These are phyloP conservation scores for Eugnorisma glareosa DNA, from an alignment of 2,888 invertebrate genomes.

Conservation along the genomic window DNA sequence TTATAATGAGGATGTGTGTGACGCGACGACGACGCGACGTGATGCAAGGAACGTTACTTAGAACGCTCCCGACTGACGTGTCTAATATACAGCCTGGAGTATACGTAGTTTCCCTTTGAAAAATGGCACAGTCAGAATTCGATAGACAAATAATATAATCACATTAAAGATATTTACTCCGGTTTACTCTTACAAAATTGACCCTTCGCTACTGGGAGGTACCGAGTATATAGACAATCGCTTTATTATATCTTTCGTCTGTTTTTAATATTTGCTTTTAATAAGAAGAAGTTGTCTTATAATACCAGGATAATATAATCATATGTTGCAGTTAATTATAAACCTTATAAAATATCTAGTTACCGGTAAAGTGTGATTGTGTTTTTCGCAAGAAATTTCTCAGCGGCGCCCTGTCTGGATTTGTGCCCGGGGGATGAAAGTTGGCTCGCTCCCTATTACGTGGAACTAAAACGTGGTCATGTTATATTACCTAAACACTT, in stretches of 20 bases:
- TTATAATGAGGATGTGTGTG: conserved; percentile 42
- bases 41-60: conserved; percentile 32
- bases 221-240: neutral
- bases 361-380: neutral
- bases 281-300: neutral
- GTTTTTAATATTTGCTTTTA: neutral
- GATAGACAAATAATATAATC: too few relatives aligned
- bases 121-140: too few relatives aligned
- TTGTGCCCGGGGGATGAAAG: neutral
- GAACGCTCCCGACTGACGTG: conserved; percentile 24
- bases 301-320: neutral
- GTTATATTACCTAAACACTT: neutral
- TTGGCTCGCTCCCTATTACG: neutral
- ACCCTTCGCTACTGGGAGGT: too few relatives aligned
- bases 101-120: too few relatives aligned
- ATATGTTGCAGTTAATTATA: neutral
- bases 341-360: neutral
- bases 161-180: too few relatives aligned
- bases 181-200: too few relatives aligned
- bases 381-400: neutral
- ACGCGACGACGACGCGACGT: conserved; percentile 30
- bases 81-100: conserved; percentile 23
- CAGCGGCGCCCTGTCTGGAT: neutral
- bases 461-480: neutral
- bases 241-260: neutral